Evolutionary conservation across 2,888 invertebrate species (phyloP), one percentile per base, ranked within the genome.

Genomic region (Drosophila monieri): DNA sequence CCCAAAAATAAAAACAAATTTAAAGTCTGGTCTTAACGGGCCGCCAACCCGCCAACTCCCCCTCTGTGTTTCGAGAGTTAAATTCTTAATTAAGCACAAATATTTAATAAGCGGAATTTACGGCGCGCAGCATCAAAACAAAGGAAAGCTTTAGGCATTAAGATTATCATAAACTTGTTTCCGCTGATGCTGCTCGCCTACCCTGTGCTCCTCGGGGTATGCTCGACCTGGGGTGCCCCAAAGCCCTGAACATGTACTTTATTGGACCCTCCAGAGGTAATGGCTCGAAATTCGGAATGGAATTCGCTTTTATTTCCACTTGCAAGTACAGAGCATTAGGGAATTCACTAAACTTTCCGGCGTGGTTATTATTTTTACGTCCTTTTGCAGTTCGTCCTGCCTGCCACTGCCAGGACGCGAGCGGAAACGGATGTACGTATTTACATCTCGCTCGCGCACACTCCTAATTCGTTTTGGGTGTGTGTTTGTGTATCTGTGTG

Each of bases 61-160:
- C 58, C 58, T 14, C 43, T 54, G 53, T 67, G 65, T 65, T 65
- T 56, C 66, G 46, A 35, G 73, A 80, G 75, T 84, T 71, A 75
- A 74, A 78, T 73, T 81, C 56, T 81, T 78, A 70, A 85, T 85
- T 79, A 77, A 60, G 73, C 70, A 58, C 74, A 84, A 85, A 84
- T 88, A 88, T 85, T 85, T 75, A 79, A 84, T 88, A 81, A 78
- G 81, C 73, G 70, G 69, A 70, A 71, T 76, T 80, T 78, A 85
- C 54, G 64, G 37, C 60, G 37, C 56, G 59, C 61, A 75, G 65
- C 46, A 61, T 49, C 55, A 59, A 62, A 73, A 84, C 67, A 74
- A 77, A 72, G 58, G 55, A 66, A 53, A 69, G 74, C 64, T 84
- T 77, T 68, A 75, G 67, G 62, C 85, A 80, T 74, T 76, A 73